Conservation (phyloP, 2,888 invertebrate genomes). For the Lamellibrachia columna region DNA sequence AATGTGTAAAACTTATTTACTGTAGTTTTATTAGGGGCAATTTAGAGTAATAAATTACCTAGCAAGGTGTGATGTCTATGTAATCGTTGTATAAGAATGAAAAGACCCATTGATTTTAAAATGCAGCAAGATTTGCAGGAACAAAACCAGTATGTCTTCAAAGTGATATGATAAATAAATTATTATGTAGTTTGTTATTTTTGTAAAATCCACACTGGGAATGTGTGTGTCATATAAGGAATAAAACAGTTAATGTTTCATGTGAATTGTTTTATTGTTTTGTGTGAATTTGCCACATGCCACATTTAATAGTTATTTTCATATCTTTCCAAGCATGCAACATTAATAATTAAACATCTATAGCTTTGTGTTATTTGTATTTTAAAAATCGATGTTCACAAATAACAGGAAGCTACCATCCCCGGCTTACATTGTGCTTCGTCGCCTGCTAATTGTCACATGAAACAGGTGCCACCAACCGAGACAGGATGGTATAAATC, state of each 20-base stretch:
- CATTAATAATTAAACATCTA: background rate
- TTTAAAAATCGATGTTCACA: background rate
- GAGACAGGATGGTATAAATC: constrained; percentile 2
- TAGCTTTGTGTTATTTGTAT: background rate
- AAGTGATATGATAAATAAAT: background rate
- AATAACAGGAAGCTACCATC: background rate
- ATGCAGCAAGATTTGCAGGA: background rate
- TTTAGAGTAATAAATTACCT: background rate
- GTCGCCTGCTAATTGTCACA: constrained; percentile 10
- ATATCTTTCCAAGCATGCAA: background rate
- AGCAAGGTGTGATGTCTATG: background rate
- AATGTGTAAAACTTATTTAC: constrained; percentile 1
- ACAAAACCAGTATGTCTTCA: background rate
- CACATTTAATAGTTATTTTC: background rate
- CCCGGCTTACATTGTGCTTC: background rate
- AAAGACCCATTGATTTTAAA: background rate
- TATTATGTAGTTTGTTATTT: background rate
- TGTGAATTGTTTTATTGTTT: background rate
- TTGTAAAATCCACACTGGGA: background rate
- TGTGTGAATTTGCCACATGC: background rate
- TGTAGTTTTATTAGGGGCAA: background rate
- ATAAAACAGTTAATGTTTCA: background rate
- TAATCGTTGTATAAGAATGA: background rate
- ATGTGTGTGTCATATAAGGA: background rate
- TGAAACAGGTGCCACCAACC: background rate